Base-by-base conservation (phyloP, 2,888 invertebrate species). In the Sarcophaga caerulescens region DNA sequence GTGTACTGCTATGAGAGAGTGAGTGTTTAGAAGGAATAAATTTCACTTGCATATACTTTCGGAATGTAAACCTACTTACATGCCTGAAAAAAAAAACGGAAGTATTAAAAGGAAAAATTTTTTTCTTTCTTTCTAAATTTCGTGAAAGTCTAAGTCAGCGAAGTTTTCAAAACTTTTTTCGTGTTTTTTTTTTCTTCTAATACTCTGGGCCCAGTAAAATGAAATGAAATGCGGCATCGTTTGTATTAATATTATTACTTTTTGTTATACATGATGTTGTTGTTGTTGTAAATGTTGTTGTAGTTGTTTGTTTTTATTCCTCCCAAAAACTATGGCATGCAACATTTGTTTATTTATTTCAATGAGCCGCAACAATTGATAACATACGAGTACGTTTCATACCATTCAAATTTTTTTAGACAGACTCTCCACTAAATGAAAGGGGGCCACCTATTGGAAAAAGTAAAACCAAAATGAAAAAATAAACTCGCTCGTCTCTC, bases 291-390 rank as follows among this genome's bases (percentile, higher is more conserved):
- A n/a, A n/a, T n/a, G n/a, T n/a, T 35, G 35, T 35, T 35, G 10
- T 35, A 10, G 35, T 35, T 35, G 44, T 69, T 52, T 21, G 17
- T 21, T 44, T 47, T 35, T 35, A 35, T 35, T 80, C 66, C 73
- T 45, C 47, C 60, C 52, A 52, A 60, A 11, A 78, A 44, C 65
- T 21, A 57, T 77, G 77, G 77, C 82, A 79, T 82, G 85, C 85
- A 85, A 74, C 80, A 85, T 85, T 88, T 84, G 83, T 88, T 87
- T 87, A 85, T 87, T 82, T 87, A 83, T 79, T 85, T 87, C 87
- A 87, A 87, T 87, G 87, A 84, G 85, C 78, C 76, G 65, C 79
- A 87, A 87, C 73, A 81, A 75, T 79, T 82, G 85, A 79, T 82
- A 85, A 82, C 71, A 75, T 71, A 76, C 35, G 35, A 35, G 35